Base-by-base conservation (phyloP, 2,797 vertebrate species). In the Carapus acus region DNA sequence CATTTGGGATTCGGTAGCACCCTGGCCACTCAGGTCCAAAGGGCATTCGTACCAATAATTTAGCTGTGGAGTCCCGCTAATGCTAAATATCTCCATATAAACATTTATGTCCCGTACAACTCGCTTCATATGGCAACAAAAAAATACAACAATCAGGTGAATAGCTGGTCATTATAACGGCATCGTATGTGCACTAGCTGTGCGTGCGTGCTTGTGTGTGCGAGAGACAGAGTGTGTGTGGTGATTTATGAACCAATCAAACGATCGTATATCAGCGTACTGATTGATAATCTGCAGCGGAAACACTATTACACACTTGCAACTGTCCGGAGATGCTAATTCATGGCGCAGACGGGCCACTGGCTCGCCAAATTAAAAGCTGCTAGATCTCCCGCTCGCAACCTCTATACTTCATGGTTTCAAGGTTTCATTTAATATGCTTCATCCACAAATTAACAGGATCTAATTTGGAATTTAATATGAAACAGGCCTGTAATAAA, bases 391-490 rank as follows among this genome's bases (percentile, higher is more conserved):
- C 72, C 47, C 62, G 73, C 69, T 78, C 76, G 71, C 69, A 60
- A 66, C 77, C 71, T 77, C 74, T 67, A 71, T 72, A 73, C 77
- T 77, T 82, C 81, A 80, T 74, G 79, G 58, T 82, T 73, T 83
- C 74, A 73, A 80, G 77, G 73, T 84, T 84, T 81, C 75, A 82
- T 82, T 87, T 79, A 82, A 79, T 83, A 81, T 82, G 77, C 77
- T 76, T 67, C 74, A 24, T 75, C 68, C 67, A 73, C 78, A 80
- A 81, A 82, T 83, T 80, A 81, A 63, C 73, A 77, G 73, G 76
- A 82, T 77, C 70, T 84, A 76, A 80, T 85, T 82, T 83, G 63
- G 74, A 76, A 78, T 80, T 75, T 77, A 83, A 83, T 81, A 79
- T 74, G 73, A 62, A 71, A 72, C 77, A 71, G 74, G 63, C 68